Evolutionary conservation across 2,888 invertebrate genomes (phyloP), one percentile per base, ranked within the genome.

Genomic region (Anoplius nigerrimus): DNA sequence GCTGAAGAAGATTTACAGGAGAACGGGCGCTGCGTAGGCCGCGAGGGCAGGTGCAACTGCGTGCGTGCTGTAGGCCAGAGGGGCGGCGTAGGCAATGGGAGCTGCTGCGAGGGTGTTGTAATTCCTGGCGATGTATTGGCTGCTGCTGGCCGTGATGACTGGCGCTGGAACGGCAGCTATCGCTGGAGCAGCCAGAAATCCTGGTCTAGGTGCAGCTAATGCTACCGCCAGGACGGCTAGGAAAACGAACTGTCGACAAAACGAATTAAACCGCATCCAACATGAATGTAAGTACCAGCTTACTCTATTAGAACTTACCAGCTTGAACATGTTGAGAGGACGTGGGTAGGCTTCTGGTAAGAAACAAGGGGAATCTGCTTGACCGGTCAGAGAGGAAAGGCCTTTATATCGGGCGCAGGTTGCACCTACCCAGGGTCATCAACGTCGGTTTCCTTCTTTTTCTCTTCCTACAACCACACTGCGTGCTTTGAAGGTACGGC

Each of bases 111-210:
- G 86, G 0, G 91, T 91, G 78, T 93, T 92, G 89, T 91, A 91
- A 84, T 92, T 92, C 74, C 93, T 90, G 21, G 92, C 90, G 78
- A 93, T 87, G 67, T 92, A 92, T 86, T 93, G 92, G 15, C 92
- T 92, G 87, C 93, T 93, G 80, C 91, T 91, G 0, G 93, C 92
- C 0, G 93, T 93, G n/a, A 93, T 92, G 75, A 92, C 90, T 6
- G 91, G 91, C 0, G 91, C 91, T 4, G 86, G 84, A 6, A 84
- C 61, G 2, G 82, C 79, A 0, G 71, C 55, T 2, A 80, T 75
- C 8, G 81, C 80, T 0, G 72, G 71, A 0, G 82, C 79, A 11
- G 83, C 82, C 8, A 84, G 80, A 0, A 79, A 78, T 2, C 81
- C 53, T 2, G 87, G 86, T 0, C 85, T 86, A 0, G 81, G 81